phyloP scores from a whole-genome alignment of 1,140 invertebrate genomes.

The Chionoecetes opilio region DNA sequence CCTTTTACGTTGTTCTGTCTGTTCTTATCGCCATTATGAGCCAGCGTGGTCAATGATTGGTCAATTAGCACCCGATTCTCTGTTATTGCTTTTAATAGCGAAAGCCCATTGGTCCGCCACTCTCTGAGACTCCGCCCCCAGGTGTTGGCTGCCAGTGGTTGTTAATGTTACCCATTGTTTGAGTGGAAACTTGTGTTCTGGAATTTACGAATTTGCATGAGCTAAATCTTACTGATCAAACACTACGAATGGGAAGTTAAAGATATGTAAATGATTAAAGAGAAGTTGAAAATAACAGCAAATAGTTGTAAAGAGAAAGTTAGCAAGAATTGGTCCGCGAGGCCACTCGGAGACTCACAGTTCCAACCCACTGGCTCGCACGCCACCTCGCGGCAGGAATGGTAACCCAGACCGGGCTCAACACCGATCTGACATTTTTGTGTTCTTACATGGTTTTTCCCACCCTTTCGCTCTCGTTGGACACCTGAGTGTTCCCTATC shows the following conservation, averaged over 20 bases:
- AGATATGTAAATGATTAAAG: no score
- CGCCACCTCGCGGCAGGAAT: constrained; percentile 64
- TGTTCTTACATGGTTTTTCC: constrained; percentile 43
- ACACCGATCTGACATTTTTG: not conserved
- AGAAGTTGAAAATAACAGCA: no score
- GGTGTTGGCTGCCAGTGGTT: not conserved
- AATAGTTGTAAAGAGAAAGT: not conserved
- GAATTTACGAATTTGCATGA: no score
- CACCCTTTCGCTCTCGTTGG: constrained; percentile 52
- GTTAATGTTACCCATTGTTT: not conserved
- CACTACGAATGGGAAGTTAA: no score
- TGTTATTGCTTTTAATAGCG: constrained; percentile 77
- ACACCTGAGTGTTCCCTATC: not conserved
- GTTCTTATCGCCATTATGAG: constrained; percentile 77
- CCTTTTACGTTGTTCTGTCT: constrained; percentile 73
- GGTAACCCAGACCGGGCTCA: constrained; percentile 24
- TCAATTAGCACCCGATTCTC: constrained; percentile 78
- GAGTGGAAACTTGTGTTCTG: no score
- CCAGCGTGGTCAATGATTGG: constrained; percentile 78
- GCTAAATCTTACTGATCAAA: no score
- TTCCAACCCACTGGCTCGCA: constrained; percentile 74
- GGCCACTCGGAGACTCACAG: constrained; percentile 36
- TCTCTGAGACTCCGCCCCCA: constrained; percentile 38
- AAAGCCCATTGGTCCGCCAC: constrained; percentile 46
- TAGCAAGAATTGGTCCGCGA: not conserved